Percentiles rank a stretch among this genome's conserved stretches.
Conservation (phyloP, 2,888 invertebrate species). For the Buathra laborator region DNA sequence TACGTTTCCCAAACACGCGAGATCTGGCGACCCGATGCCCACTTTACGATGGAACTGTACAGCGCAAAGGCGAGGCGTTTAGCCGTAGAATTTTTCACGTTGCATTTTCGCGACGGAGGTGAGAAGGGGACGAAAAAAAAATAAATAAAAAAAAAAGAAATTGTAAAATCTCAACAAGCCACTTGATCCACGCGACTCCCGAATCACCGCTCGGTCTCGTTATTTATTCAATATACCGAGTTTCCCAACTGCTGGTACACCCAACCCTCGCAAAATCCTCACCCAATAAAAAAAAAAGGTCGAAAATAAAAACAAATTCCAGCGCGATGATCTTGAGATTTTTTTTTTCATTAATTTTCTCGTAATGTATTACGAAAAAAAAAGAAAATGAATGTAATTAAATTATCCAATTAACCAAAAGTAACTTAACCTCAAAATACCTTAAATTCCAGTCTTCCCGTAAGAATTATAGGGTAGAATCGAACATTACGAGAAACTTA, state of each 20-base stretch:
- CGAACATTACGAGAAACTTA: background rate
- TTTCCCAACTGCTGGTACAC: constrained; percentile 7
- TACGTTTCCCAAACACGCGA: constrained; percentile 9
- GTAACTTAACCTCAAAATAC: no score
- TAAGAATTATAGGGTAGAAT: no score
- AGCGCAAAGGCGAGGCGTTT: no score
- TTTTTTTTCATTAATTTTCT: no score
- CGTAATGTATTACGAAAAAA: no score
- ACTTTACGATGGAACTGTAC: no score
- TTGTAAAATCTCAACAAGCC: constrained; percentile 50
- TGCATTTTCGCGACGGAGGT: no score
- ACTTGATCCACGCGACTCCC: constrained; percentile 28
- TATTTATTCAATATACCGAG: constrained; percentile 60
- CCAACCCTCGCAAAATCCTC: background rate
- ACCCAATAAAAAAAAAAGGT: background rate
- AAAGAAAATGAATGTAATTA: no score
- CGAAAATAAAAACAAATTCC: background rate
- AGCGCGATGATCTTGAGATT: no score
- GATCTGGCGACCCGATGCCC: constrained; percentile 12
- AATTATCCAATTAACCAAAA: no score
- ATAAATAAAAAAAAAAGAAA: constrained; percentile 39
- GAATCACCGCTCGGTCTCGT: constrained; percentile 54
- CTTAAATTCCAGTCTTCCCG: no score
- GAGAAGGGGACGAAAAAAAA: constrained; percentile 4
- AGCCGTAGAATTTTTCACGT: no score